Evolutionary conservation across 2,113 vertebrate species (phyloP).

Genomic region (Egretta garzetta): DNA sequence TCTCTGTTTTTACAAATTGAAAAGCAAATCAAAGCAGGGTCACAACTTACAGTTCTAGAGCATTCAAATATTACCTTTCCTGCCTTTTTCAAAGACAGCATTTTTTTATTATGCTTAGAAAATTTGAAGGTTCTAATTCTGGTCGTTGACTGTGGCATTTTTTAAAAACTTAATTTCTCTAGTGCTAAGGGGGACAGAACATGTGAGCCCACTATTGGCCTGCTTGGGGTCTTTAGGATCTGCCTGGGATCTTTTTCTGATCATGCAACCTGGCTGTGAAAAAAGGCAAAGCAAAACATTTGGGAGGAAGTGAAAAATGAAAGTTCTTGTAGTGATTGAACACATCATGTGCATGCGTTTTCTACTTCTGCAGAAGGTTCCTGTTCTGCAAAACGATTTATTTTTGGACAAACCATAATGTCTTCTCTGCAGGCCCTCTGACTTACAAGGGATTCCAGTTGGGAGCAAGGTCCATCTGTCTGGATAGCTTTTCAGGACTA

Average conservation of each 20-base stretch:
- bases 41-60: background rate
- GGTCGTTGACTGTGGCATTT: background rate
- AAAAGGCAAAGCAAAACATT: background rate
- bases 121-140: background rate
- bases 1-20: background rate
- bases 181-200: background rate
- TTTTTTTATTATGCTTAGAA: background rate
- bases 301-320: slow-evolving; percentile 43
- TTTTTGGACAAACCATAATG: background rate
- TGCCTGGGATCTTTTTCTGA: background rate
- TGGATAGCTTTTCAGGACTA: background rate
- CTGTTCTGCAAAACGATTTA: slow-evolving; percentile 25
- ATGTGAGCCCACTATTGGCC: background rate
- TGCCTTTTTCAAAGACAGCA: background rate
- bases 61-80: background rate
- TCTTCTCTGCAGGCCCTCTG: background rate
- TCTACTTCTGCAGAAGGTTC: slow-evolving; percentile 16
- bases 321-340: slow-evolving; percentile 3
- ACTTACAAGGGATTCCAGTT: background rate
- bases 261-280: background rate
- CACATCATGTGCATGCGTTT: background rate
- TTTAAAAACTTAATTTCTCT: background rate
- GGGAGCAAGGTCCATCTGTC: background rate
- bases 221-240: background rate
- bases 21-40: background rate